Percentiles rank a stretch among this genome's conserved stretches.
These are phyloP conservation scores for Nasonia oneida DNA, from an alignment of 2,888 invertebrate species.

Conservation along the genomic window DNA sequence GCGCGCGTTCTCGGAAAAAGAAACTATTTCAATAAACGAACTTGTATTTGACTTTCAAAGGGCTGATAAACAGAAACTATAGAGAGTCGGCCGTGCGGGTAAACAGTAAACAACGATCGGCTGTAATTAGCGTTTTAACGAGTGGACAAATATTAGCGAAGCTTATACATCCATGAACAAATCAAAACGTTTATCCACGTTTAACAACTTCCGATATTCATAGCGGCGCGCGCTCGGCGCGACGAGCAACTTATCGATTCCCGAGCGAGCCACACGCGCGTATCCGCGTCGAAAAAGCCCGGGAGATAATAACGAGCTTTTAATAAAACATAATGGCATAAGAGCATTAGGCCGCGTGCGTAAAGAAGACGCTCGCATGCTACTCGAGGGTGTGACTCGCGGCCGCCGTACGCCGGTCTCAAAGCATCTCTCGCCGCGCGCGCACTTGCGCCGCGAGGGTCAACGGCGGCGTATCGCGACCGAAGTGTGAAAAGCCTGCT, in stretches of 20 bases:
- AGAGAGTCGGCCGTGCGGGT: background rate
- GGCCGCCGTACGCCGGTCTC: background rate
- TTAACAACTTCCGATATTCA: conserved; percentile 6
- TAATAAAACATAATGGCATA: conserved; percentile 48
- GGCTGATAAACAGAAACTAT: background rate
- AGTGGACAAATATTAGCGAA: background rate
- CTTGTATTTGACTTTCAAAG: background rate
- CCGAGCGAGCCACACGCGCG: background rate
- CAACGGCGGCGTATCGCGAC: background rate
- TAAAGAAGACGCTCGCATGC: conserved; percentile 31
- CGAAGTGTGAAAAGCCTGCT: conserved; percentile 47
- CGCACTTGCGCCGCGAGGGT: conserved; percentile 1
- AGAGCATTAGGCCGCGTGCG: conserved; percentile 27
- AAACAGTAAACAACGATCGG: background rate
- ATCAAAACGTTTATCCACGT: background rate
- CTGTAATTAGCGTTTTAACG: background rate
- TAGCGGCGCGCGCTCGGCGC: background rate
- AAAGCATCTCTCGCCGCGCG: conserved; percentile 16
- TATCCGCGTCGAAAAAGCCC: background rate
- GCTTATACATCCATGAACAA: background rate
- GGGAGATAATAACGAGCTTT: conserved; percentile 47
- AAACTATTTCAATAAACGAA: too few relatives aligned
- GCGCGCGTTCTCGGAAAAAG: background rate
- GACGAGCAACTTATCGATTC: background rate
- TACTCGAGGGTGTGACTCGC: conserved; percentile 15